Evolutionary conservation across 2,888 invertebrate species (phyloP).

Genomic region (Pachymerium ferrugineum): DNA sequence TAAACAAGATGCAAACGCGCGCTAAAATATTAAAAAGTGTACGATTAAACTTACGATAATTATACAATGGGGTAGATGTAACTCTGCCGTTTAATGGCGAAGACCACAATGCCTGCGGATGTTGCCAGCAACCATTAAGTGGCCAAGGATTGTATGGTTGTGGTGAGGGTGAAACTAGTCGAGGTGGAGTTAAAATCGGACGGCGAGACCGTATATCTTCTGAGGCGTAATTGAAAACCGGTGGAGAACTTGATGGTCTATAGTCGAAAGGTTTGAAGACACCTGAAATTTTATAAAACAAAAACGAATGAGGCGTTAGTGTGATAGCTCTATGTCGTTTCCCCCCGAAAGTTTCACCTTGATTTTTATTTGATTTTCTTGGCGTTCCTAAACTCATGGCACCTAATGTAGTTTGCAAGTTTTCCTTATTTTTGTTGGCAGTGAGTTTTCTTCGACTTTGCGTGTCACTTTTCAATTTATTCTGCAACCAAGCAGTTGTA

Average conservation of each 20-base stretch:
- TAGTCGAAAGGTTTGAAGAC: neutral
- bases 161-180: neutral
- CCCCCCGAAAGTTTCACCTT: too few relatives aligned
- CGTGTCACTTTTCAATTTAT: neutral
- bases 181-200: neutral
- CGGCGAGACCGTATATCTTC: neutral
- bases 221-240: neutral
- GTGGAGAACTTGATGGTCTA: neutral
- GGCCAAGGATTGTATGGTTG: neutral
- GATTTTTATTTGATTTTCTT: neutral
- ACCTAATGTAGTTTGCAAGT: neutral
- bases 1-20: neutral
- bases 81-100: neutral
- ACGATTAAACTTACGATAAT: neutral
- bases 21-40: too few relatives aligned
- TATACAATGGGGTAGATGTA: neutral
- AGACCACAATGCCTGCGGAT: neutral
- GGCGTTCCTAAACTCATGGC: slow-evolving; percentile 7
- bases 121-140: neutral
- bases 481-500: neutral
- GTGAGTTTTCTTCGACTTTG: neutral
- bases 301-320: too few relatives aligned
- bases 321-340: too few relatives aligned
- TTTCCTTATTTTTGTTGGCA: neutral
- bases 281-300: too few relatives aligned